A percentile compares a stretch with the other conserved stretches of the same genome.
phyloP scores from a whole-genome alignment of 2,888 invertebrate genomes.

The Lobophora halterata region DNA sequence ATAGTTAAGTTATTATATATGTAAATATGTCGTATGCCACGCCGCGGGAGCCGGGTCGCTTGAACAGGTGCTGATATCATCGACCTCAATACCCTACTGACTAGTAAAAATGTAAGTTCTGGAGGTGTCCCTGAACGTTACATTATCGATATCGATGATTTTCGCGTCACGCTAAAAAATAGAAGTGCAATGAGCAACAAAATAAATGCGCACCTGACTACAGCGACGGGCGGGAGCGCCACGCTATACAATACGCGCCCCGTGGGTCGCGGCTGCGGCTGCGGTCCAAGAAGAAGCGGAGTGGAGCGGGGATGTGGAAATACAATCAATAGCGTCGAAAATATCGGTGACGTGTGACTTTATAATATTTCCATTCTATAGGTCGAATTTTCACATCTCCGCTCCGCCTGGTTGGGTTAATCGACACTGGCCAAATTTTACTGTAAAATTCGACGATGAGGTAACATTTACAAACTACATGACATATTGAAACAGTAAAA shows the following conservation, averaged over 20 bases:
- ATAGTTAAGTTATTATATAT: conserved; percentile 49
- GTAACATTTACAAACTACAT: too few relatives aligned
- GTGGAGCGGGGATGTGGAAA: neutral
- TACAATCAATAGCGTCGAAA: too few relatives aligned
- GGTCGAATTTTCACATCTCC: too few relatives aligned
- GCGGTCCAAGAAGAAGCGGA: neutral
- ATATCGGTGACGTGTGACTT: too few relatives aligned
- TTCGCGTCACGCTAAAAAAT: neutral
- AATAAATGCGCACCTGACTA: conserved; percentile 16
- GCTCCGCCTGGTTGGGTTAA: too few relatives aligned
- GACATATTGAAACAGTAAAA: too few relatives aligned
- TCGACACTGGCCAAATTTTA: too few relatives aligned
- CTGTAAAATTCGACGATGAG: too few relatives aligned
- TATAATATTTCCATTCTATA: too few relatives aligned
- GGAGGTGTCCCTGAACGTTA: conserved; percentile 11
- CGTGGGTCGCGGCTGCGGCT: too few relatives aligned
- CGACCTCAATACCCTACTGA: conserved; percentile 20
- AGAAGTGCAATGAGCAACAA: conserved; percentile 9
- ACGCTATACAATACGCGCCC: too few relatives aligned
- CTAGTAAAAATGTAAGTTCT: conserved; percentile 20
- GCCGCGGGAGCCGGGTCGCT: too few relatives aligned
- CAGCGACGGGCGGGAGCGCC: neutral
- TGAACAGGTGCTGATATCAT: conserved; percentile 7
- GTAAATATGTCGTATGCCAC: conserved; percentile 29
- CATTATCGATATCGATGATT: conserved; percentile 15